phyloP scores from a whole-genome alignment of 2,113 vertebrate species.

The Macrotus californicus region DNA sequence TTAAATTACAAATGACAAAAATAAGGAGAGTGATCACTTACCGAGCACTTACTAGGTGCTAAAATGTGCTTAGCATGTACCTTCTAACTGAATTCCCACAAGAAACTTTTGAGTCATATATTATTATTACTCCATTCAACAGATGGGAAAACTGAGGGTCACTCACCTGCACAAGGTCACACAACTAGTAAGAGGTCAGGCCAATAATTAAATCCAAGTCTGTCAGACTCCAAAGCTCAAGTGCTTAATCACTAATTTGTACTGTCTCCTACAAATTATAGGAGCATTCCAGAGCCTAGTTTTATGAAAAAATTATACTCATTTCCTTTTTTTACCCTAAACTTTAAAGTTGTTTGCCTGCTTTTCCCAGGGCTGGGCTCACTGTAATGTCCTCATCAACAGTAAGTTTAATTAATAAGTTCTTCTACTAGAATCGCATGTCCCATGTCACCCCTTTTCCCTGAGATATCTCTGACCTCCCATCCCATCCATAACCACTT shows the following conservation, averaged over 20 bases:
- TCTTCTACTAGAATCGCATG: background rate
- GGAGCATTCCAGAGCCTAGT: background rate
- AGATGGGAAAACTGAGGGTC: background rate
- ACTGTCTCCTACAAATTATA: background rate
- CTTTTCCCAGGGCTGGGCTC: background rate
- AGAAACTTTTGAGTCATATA: background rate
- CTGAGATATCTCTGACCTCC: background rate
- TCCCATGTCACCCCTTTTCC: background rate
- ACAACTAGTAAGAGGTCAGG: background rate
- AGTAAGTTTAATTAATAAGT: background rate
- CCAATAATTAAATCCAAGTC: background rate
- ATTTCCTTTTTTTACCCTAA: background rate
- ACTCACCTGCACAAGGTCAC: background rate
- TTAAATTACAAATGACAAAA: background rate
- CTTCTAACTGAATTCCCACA: background rate
- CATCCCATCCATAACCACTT: background rate
- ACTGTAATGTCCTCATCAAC: background rate
- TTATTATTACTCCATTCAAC: background rate
- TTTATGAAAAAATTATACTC: background rate
- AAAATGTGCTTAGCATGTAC: background rate
- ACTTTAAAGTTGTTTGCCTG: background rate
- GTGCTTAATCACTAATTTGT: background rate
- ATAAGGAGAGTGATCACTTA: background rate
- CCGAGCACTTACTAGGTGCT: background rate
- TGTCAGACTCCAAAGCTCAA: background rate